Evolutionary conservation across 2,113 vertebrate genomes (phyloP), one percentile per base, ranked within the genome.

Genomic region (Eptatretus burgeri): DNA sequence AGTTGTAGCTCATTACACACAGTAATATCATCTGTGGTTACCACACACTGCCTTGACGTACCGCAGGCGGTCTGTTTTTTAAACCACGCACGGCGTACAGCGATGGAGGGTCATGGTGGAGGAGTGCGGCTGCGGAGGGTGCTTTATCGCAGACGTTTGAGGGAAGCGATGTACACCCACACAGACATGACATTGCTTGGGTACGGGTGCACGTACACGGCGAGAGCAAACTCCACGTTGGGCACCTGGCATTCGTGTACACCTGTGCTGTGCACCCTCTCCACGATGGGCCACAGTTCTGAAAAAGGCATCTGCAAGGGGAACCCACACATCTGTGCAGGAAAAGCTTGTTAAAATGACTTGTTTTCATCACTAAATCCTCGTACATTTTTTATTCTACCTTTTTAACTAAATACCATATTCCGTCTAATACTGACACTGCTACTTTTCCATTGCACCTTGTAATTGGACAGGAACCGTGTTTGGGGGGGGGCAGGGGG

Each of bases 141-240:
- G 67, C 12, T 13, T 69, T 70, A 85, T 49, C 72, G 72, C 64
- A 74, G 77, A 12, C 79, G 76, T 56, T 82, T 68, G 2, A 98
- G 81, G 5, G 91, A 93, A 63, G 91, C 88, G 66, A 98, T 73
- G 51, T 98, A 98, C 68, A 96, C 77, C 91, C 91, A 96, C 13
- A 88, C 78, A 1, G 89, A 93, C 51, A 88, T 74, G 63, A 98
- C 78, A 0, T 82, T 83, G 62, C 78, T 83, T 13, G 91, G 86
- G 63, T 94, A 96, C 3, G 88, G 79, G 50, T 94, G 88, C 64
- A 93, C 65, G 2, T 94, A 82, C 2, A 88, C 91, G 1, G 89
- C 89, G 71, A 98, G 70, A 9, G 91, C 86, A 71, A 96, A 98
- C 69, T 98, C 91, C 51, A 76, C 78, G 1, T 76, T 85, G 11